Base-by-base conservation (phyloP, 2,797 vertebrate genomes). In the Gallinago solitaria region DNA sequence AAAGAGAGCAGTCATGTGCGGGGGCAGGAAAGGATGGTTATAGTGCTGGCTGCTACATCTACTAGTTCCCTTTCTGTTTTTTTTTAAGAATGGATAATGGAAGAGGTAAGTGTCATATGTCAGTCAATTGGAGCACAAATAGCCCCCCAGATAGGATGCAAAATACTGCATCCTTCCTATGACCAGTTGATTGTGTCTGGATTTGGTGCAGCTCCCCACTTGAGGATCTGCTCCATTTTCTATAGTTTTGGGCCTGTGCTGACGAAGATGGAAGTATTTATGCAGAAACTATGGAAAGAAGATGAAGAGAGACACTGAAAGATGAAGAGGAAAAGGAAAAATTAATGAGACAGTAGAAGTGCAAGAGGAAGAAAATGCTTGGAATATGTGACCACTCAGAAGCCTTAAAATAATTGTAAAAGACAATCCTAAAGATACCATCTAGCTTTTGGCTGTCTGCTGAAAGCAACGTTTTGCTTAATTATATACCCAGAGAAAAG, bases 1-100 rank as follows among this genome's bases (percentile, higher is more conserved):
- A 67, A 76, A 1, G 1, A 39, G 4, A n/a, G 23, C 45, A 45
- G 39, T 25, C 33, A 11, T 0, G 2, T 19, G 32, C 13, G 9
- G 24, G 69, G 50, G 47, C 45, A 68, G 65, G 39, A 60, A 78
- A 78, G 33, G 23, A 61, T 18, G 20, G 67, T 9, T 33, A 68
- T 7, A 12, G 19, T 24, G n/a, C 33, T 50, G 33, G 25, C 41
- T 82, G 59, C 24, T n/a, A 43, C 45, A 25, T 5, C 57, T 53
- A 20, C 43, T 68, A 28, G 3, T 30, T 71, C 69, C 11, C 16
- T 32, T 51, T 53, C 24, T 19, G 3, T 11, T 33, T n/a, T 33
- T 33, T 24, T 63, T 43, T 24, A 33, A 24, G 27, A 7, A 43
- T 37, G 17, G 32, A 20, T 60, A 78, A 56, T 32, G n/a, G 53